phyloP scores from a whole-genome alignment of 2,113 vertebrate genomes.

The Pontoporia blainvillei region DNA sequence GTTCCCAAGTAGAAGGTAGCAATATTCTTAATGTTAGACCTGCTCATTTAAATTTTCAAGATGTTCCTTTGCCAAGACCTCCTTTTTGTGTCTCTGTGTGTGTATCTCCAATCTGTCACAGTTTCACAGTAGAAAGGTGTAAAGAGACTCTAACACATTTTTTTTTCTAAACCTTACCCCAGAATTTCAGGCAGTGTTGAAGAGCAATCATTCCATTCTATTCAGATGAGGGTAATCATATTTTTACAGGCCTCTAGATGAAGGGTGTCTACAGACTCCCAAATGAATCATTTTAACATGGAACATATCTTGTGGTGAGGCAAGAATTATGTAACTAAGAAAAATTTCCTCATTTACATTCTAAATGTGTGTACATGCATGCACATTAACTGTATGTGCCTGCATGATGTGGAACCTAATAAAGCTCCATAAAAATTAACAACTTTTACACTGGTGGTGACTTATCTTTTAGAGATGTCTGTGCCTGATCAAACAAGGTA shows the following conservation, averaged over 20 bases:
- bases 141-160: background rate
- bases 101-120: background rate
- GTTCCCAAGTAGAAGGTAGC: background rate
- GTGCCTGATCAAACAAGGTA: background rate
- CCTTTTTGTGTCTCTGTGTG: background rate
- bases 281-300: background rate
- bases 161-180: background rate
- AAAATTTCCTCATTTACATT: background rate
- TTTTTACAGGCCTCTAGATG: background rate
- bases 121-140: background rate
- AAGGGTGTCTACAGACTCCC: background rate
- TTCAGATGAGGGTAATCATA: background rate
- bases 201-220: background rate
- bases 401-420: background rate
- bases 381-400: accelerated
- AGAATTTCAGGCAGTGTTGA: conserved; percentile 6
- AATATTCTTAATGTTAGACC: background rate
- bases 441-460: background rate
- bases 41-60: background rate
- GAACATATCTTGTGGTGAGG: background rate
- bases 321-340: background rate
- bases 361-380: background rate
- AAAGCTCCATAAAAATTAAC: background rate
- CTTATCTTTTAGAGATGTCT: background rate
- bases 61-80: background rate